Evolutionary conservation across 2,797 vertebrate genomes (phyloP), one percentile per base, ranked within the genome.

Genomic region (Ptychobarbus kaznakovi): DNA sequence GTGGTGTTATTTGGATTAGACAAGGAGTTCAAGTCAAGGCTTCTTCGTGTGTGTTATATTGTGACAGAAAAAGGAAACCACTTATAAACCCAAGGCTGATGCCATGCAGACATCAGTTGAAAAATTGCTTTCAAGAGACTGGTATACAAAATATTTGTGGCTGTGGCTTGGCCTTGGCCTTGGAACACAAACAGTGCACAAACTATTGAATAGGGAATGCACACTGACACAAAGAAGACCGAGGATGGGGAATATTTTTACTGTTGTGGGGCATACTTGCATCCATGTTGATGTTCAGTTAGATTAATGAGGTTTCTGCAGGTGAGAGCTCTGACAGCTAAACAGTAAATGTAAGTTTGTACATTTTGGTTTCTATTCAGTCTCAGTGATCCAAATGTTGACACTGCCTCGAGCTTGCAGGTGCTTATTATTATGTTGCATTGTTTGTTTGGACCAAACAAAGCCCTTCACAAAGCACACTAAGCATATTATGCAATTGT

Each of bases 51-150:
- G 56, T 80, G 22, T 80, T 22, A 80, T 46, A 51, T 80, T 74
- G 40, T 80, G 77, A 42, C 42, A 65, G 16, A 70, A 51, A 53
- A 73, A 13, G 12, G 58, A 35, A 74, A 68, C 63, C 32, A 68
- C 46, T 80, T 80, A 85, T 72, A 80, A 80, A 53, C 15, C 77
- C 84, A 85, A 85, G 84, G 77, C 68, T 73, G 58, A 74, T 85
- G 77, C 78, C 77, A 74, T 80, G 77, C 84, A 73, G 53, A 28
- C 76, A 65, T 51, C 53, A 65, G 16, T 73, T 85, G 84, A 85
- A 85, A 74, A 85, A 85, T 80, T 66, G 69, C 84, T 80, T 74
- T 66, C 3, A 80, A 61, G 68, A 85, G 11, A 85, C 56, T 49
- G 44, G 53, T 28, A 32, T 32, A 51, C 25, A 80, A 72, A 80